These are phyloP conservation scores for Scaptomyza graminum DNA, from an alignment of 1,140 invertebrate species.

Conservation along the genomic window DNA sequence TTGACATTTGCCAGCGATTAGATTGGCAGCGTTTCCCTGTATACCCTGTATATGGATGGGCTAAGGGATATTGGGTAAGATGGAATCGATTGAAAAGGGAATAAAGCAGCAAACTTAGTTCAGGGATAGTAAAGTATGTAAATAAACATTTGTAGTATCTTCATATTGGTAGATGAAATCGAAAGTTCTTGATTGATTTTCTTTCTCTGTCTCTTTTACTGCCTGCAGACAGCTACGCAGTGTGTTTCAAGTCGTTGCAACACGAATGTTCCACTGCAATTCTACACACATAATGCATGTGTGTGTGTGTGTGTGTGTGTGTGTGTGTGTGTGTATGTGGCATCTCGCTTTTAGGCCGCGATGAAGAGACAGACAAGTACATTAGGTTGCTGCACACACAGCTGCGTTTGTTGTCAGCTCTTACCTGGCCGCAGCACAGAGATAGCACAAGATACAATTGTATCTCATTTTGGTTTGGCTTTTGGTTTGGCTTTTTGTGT, in stretches of 20 bases:
- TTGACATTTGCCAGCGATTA: conserved; percentile 76
- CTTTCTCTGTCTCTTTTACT: no score
- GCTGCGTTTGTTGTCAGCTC: conserved; percentile 42
- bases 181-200: no score
- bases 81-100: no score
- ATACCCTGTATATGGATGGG: conserved; percentile 13
- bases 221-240: no score
- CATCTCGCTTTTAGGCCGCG: conserved; percentile 1
- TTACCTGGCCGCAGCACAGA: conserved; percentile 27
- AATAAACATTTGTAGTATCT: no score
- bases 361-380: conserved; percentile 47
- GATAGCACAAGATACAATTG: conserved; percentile 66
- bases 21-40: conserved; percentile 51
- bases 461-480: conserved; percentile 37
- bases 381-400: conserved; percentile 65
- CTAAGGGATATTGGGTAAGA: no score
- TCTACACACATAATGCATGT: no score
- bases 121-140: no score
- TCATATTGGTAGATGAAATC: no score
- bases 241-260: no score
- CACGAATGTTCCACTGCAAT: neutral
- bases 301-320: no score
- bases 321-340: neutral
- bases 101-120: no score
- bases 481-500: conserved; percentile 51